Evolutionary conservation across 2,113 vertebrate species (phyloP).

Genomic region (Gobio gobio): DNA sequence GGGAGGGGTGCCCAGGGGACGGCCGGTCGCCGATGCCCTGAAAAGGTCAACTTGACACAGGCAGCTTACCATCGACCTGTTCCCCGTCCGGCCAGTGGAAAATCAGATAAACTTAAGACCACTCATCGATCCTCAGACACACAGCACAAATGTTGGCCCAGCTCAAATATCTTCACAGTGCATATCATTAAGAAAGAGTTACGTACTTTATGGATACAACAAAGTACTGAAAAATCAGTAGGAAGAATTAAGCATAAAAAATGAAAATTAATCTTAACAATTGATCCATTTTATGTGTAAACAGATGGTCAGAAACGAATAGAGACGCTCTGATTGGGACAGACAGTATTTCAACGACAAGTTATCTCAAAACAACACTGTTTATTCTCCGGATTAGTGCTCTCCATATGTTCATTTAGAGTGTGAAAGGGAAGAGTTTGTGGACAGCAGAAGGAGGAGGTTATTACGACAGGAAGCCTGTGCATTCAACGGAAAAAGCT

Average conservation of each 20-base stretch:
- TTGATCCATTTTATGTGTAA: not conserved
- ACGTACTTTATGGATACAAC: not conserved
- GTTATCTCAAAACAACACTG: not conserved
- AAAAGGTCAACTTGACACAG: conserved; percentile 99
- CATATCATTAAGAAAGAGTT: conserved; percentile 70
- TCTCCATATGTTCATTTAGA: conserved; percentile 10
- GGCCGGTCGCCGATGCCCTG: conserved; percentile 90
- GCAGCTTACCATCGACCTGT: conserved; percentile 97
- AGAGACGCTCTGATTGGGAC: not conserved
- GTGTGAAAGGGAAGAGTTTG: not conserved
- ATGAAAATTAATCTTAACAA: not conserved
- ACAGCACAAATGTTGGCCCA: conserved; percentile 76
- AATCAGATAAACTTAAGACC: conserved; percentile 64
- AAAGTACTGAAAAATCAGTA: not conserved
- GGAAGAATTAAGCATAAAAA: not conserved
- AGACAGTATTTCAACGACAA: not conserved
- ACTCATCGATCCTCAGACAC: conserved; percentile 75
- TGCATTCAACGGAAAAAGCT: not conserved
- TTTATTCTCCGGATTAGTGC: conserved; percentile 9
- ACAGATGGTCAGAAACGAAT: conserved; percentile 23
- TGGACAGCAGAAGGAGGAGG: conserved; percentile 31
- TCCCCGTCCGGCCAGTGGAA: conserved; percentile 70
- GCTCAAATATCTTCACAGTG: conserved; percentile 60
- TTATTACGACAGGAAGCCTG: conserved; percentile 34
- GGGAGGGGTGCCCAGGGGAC: conserved; percentile 87